These are phyloP conservation scores for Plecotus auritus DNA, from an alignment of 2,113 vertebrate species.

Conservation along the genomic window DNA sequence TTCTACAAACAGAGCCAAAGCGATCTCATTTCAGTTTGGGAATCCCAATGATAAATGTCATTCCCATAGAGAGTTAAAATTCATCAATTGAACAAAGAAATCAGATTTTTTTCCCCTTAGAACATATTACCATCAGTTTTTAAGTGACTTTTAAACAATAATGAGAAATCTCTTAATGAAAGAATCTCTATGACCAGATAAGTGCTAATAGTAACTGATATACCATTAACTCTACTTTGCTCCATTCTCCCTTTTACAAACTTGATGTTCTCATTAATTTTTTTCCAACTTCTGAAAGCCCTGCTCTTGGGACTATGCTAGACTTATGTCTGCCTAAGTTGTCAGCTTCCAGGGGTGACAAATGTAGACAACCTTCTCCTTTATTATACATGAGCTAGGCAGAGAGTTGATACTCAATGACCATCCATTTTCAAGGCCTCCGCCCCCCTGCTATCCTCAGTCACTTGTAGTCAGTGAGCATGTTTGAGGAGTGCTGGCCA, in stretches of 20 bases:
- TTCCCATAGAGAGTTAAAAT: constrained; percentile 70
- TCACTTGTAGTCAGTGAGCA: neutral
- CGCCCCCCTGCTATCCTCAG: neutral
- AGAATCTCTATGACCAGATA: constrained; percentile 53
- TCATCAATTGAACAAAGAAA: constrained; percentile 66
- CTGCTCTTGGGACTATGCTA: constrained; percentile 44
- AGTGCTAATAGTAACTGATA: constrained; percentile 52
- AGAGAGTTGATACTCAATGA: neutral
- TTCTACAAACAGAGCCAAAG: constrained; percentile 54
- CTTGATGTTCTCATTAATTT: constrained; percentile 51
- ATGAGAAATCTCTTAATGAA: constrained; percentile 69
- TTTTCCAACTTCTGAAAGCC: neutral
- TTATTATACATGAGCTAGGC: constrained; percentile 30
- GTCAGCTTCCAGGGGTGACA: constrained; percentile 29
- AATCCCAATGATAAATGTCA: constrained; percentile 66
- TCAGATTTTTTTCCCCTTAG: constrained; percentile 47
- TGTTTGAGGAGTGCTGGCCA: neutral
- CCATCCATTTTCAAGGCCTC: neutral
- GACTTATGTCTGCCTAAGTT: constrained; percentile 43
- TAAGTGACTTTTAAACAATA: constrained; percentile 74
- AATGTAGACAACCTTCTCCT: constrained; percentile 19
- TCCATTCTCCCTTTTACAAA: constrained; percentile 44
- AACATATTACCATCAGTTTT: constrained; percentile 61
- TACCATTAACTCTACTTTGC: constrained; percentile 47
- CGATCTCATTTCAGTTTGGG: constrained; percentile 57